Base-by-base conservation (phyloP, 2,888 invertebrate species). In the Hololepta plana region DNA sequence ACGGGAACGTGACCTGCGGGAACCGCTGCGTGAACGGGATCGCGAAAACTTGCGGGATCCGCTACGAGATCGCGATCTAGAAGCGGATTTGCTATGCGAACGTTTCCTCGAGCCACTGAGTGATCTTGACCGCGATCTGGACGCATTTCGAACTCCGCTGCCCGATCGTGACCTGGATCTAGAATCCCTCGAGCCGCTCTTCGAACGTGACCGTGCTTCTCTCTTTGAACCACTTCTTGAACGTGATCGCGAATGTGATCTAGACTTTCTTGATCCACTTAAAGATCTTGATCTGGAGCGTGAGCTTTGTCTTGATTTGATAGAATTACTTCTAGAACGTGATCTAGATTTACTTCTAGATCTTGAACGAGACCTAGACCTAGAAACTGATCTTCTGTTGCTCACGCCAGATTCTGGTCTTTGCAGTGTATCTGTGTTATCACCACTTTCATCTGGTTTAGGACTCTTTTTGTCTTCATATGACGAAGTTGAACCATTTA, bases 211-310 rank as follows among this genome's bases (percentile, higher is more conserved):
- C 17, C 38, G 21, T 13, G 47, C 43, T 31, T 38, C 36, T 4
- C 45, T 45, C 26, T 31, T 36, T n/a, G 48, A 47, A 12, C 42
- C 39, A 15, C 34, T 32, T 13, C 45, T 37, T 12, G 49, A 47
- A 6, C 46, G 37, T 17, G 46, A 34, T 5, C 46, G 37, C 16
- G 46, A 34, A 31, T 31, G 42, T 0, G 51, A 45, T 24, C 40
- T 39, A 13, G 40, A 39, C n/a, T n/a, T n/a, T n/a, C 32, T 31
- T 6, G 38, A 38, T 29, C 29, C 34, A 19, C 29, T 31, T 7
- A n/a, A 17, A 12, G 38, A 33, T 3, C 38, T 27, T 24, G 39
- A 32, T 22, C 22, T 26, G 6, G 28, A 28, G 8, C 32, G 22
- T n/a, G 30, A 30, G n/a, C 32, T 17, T 8, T 27, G 25, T 4